A percentile compares a stretch with the other conserved stretches of the same genome.
Evolutionary conservation across 2,888 invertebrate species (phyloP).

Genomic region (Chirona hameri): DNA sequence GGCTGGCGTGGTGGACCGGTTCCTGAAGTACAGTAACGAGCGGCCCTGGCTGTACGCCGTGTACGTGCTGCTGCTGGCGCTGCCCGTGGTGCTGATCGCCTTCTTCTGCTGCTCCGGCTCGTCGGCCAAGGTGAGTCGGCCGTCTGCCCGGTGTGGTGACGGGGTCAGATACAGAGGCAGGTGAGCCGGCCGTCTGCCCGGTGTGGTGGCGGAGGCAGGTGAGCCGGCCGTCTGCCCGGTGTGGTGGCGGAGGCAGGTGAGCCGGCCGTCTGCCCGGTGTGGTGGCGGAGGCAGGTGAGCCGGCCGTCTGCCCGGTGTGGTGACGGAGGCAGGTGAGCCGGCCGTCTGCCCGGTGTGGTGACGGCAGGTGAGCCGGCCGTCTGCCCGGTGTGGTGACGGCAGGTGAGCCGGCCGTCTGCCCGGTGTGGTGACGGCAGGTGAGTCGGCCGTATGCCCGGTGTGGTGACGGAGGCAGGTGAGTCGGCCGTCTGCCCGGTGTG

Average conservation of each 20-base stretch:
- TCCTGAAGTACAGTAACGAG: constrained; percentile 71
- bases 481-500: neutral
- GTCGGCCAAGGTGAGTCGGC: constrained; percentile 35
- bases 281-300: constrained; percentile 35
- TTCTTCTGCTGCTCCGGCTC: constrained; percentile 68
- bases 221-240: neutral
- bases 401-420: constrained; percentile 32
- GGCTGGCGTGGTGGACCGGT: constrained; percentile 73
- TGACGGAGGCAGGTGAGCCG: neutral
- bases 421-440: neutral
- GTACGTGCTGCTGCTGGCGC: constrained; percentile 69
- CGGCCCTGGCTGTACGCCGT: constrained; percentile 90
- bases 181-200: neutral
- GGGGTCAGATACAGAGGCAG: neutral
- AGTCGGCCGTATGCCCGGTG: too few relatives aligned
- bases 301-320: neutral
- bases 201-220: neutral
- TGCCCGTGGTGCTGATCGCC: constrained; percentile 72
- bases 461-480: constrained; percentile 35
- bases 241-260: too few relatives aligned
- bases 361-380: constrained; percentile 34
- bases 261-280: too few relatives aligned
- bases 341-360: too few relatives aligned
- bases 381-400: neutral
- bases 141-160: neutral